These are phyloP conservation scores for Cordilura impudica DNA, from an alignment of 2,888 invertebrate genomes.

Conservation along the genomic window DNA sequence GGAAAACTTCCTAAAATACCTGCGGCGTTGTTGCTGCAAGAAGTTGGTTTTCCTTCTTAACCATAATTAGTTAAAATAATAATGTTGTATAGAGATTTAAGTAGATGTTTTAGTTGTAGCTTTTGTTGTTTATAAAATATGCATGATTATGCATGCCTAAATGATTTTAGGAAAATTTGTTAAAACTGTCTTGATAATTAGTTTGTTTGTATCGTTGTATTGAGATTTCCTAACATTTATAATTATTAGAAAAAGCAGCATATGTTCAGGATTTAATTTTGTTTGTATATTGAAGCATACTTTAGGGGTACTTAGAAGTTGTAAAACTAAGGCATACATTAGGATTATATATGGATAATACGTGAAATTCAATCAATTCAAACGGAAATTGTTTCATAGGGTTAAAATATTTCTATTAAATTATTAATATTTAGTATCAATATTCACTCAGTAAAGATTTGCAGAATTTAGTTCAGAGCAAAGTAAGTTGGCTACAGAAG, in stretches of 20 bases:
- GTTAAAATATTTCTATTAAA: no score
- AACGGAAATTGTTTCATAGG: no score
- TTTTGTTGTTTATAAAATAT: not conserved
- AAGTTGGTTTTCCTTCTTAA: not conserved
- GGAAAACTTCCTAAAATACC: not conserved
- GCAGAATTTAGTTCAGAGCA: no score
- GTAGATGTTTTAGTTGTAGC: not conserved
- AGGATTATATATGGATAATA: no score
- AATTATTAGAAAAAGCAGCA: not conserved
- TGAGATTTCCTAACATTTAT: not conserved
- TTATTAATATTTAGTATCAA: no score
- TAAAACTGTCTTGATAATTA: no score
- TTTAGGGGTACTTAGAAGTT: not conserved
- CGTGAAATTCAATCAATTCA: no score
- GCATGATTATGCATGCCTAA: not conserved
- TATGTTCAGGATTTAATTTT: not conserved
- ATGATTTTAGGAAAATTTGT: not conserved
- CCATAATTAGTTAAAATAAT: not conserved
- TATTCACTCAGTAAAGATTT: no score
- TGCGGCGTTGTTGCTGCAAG: not conserved
- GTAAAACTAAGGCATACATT: not conserved
- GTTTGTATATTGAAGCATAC: not conserved
- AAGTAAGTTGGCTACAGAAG: no score
- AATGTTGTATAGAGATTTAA: not conserved
- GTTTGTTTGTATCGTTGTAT: no score